Conservation (phyloP, 2,888 invertebrate species). For the Leuctra nigra region DNA sequence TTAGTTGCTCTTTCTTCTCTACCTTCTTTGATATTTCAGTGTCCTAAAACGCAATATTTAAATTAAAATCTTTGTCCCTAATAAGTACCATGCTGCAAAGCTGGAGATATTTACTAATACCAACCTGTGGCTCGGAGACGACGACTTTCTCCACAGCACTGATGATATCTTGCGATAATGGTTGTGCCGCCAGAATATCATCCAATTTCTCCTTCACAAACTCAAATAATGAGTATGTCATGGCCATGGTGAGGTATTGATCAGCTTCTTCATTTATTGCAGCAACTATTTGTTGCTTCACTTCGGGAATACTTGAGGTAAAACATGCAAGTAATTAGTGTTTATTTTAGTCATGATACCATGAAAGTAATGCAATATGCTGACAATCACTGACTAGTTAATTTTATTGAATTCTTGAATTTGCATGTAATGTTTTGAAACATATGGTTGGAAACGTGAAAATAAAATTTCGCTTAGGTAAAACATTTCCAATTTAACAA, state of each 20-base stretch:
- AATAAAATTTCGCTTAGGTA: too few relatives aligned
- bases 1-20: constrained; percentile 74
- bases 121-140: constrained; percentile 45
- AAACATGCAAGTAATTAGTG: too few relatives aligned
- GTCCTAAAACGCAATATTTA: constrained; percentile 21
- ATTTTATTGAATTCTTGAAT: too few relatives aligned
- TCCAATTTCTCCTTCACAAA: constrained; percentile 75
- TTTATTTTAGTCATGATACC: too few relatives aligned
- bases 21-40: constrained; percentile 47
- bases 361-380: too few relatives aligned
- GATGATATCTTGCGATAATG: constrained; percentile 42
- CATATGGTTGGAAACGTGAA: too few relatives aligned
- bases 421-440: too few relatives aligned
- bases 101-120: not conserved
- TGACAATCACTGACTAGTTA: too few relatives aligned
- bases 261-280: constrained; percentile 64
- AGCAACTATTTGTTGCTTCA: constrained; percentile 62
- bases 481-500: too few relatives aligned
- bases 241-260: constrained; percentile 80
- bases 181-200: constrained; percentile 64
- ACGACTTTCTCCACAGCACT: constrained; percentile 50
- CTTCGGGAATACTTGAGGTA: constrained; percentile 59
- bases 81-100: too few relatives aligned
- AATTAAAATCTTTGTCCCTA: too few relatives aligned
- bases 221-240: constrained; percentile 93